Evolutionary conservation across 2,888 invertebrate genomes (phyloP).

Genomic region (Eucriotettix oculatus): DNA sequence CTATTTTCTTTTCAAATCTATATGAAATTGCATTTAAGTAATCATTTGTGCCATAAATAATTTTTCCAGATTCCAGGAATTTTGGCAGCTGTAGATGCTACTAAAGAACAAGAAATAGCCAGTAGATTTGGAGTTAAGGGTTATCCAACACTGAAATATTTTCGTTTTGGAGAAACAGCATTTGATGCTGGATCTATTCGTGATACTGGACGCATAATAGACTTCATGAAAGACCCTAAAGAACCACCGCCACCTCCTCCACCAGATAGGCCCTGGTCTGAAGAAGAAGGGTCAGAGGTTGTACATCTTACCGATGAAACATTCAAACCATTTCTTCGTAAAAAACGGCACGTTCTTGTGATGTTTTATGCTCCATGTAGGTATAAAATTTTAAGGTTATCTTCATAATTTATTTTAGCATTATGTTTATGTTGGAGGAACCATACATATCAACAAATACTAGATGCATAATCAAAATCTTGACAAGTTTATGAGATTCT

Average conservation of each 20-base stretch:
- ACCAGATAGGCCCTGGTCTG: slow-evolving; percentile 60
- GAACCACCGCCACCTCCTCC: slow-evolving; percentile 75
- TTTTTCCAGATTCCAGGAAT: slow-evolving; percentile 44
- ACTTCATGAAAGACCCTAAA: slow-evolving; percentile 69
- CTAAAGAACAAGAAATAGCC: slow-evolving; percentile 51
- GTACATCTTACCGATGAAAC: slow-evolving; percentile 55
- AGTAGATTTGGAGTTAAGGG: slow-evolving; percentile 56
- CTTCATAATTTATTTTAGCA: too few relatives aligned
- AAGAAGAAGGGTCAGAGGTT: slow-evolving; percentile 54
- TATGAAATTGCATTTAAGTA: not conserved
- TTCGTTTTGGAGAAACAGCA: slow-evolving; percentile 54
- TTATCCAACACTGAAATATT: slow-evolving; percentile 67
- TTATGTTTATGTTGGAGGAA: too few relatives aligned
- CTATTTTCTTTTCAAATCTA: not conserved
- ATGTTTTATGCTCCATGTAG: slow-evolving; percentile 90
- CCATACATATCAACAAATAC: too few relatives aligned
- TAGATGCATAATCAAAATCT: too few relatives aligned
- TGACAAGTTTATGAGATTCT: too few relatives aligned
- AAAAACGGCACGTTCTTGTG: slow-evolving; percentile 71
- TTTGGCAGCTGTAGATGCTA: slow-evolving; percentile 73
- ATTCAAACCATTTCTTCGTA: slow-evolving; percentile 58
- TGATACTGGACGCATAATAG: slow-evolving; percentile 58
- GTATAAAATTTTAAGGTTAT: slow-evolving; percentile 21
- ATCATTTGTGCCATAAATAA: not conserved
- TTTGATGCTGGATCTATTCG: slow-evolving; percentile 61